A percentile compares a stretch with the other conserved stretches of the same genome.
phyloP scores from a whole-genome alignment of 2,888 invertebrate genomes.

The Globia sparganii region DNA sequence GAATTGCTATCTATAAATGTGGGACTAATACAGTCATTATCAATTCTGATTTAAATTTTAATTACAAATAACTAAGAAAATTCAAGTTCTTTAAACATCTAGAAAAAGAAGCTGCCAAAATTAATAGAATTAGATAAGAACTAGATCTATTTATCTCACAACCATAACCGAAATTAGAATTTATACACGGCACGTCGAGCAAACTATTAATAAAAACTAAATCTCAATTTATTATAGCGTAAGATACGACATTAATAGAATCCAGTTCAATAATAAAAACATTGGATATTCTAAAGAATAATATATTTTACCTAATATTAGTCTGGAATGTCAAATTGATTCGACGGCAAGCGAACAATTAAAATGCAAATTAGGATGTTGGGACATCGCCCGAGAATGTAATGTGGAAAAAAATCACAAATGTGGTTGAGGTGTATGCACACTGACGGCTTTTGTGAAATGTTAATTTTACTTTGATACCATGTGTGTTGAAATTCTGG shows the following conservation, averaged over 20 bases:
- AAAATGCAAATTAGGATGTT: constrained; percentile 84
- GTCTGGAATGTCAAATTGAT: constrained; percentile 78
- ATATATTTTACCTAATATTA: constrained; percentile 61
- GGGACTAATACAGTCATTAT: neutral
- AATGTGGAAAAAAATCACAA: constrained; percentile 67
- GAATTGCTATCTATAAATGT: neutral
- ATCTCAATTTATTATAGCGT: constrained; percentile 56
- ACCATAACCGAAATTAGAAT: constrained; percentile 41
- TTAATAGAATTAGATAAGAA: constrained; percentile 31
- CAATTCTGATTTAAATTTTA: constrained; percentile 8
- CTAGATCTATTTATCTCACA: constrained; percentile 5
- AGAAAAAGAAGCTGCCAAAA: constrained; percentile 14
- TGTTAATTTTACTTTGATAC: neutral
- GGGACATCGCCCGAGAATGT: constrained; percentile 67
- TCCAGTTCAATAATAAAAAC: constrained; percentile 73
- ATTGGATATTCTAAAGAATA: constrained; percentile 73
- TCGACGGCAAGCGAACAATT: constrained; percentile 78
- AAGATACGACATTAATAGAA: constrained; percentile 65
- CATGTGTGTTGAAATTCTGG: neutral
- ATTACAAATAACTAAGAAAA: neutral
- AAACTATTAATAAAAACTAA: constrained; percentile 58
- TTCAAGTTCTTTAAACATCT: neutral
- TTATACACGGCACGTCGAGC: constrained; percentile 26
- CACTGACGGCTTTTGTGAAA: constrained; percentile 3
- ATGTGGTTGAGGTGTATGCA: constrained; percentile 28